Evolutionary conservation across 2,113 vertebrate species (phyloP).

Genomic region (Osmerus mordax): DNA sequence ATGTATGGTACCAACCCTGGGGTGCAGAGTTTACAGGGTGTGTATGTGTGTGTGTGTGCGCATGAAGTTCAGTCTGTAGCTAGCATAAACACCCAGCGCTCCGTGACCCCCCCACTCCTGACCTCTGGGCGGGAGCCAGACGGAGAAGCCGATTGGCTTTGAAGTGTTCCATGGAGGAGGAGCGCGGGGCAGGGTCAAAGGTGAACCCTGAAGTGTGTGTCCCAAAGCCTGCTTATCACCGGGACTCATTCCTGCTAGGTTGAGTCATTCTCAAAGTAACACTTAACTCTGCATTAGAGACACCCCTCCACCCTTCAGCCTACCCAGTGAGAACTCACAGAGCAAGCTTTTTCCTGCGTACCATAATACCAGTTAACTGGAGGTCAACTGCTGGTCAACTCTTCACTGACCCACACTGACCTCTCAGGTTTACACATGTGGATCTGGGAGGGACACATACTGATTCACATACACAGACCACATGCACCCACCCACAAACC

Average conservation of each 20-base stretch:
- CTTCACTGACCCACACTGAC: conserved; percentile 9
- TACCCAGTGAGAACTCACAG: conserved; percentile 29
- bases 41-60: not conserved
- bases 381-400: conserved; percentile 39
- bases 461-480: not conserved
- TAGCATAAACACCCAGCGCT: conserved; percentile 42
- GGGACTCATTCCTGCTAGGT: conserved; percentile 47
- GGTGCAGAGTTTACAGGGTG: not conserved
- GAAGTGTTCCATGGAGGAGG: conserved; percentile 58
- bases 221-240: conserved; percentile 37
- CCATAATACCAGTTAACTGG: conserved; percentile 37
- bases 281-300: not conserved
- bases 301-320: conserved; percentile 2
- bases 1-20: conserved; percentile 19
- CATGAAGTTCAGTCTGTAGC: conserved; percentile 32
- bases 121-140: conserved; percentile 49
- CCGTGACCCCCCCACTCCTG: conserved; percentile 47
- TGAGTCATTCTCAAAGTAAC: conserved; percentile 46
- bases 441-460: conserved; percentile 1
- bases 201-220: conserved; percentile 51
- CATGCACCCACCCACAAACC: not conserved
- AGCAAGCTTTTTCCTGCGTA: conserved; percentile 18
- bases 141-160: conserved; percentile 57
- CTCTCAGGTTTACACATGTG: conserved; percentile 40
- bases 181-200: conserved; percentile 40